Conservation (phyloP, 2,797 vertebrate species). For the Novumbra hubbsi region DNA sequence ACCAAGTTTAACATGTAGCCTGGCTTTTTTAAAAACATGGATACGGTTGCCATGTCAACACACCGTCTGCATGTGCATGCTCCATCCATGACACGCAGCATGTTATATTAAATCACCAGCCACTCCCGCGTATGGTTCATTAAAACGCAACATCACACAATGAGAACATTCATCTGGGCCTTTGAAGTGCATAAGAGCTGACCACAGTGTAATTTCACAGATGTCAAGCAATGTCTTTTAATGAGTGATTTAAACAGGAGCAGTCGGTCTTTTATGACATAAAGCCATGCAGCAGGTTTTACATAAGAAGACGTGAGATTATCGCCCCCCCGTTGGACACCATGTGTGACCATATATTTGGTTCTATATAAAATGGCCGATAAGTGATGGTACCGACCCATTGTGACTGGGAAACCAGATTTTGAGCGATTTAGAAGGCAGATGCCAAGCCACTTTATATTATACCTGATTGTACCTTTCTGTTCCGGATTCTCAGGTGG, state of each 20-base stretch:
- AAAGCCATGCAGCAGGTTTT: background rate
- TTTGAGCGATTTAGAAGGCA: background rate
- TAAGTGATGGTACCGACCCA: background rate
- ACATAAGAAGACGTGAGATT: slow-evolving; percentile 15
- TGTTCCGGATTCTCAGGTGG: background rate
- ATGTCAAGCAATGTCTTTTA: background rate
- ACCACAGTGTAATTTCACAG: background rate
- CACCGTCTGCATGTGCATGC: slow-evolving; percentile 1
- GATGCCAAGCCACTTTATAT: background rate
- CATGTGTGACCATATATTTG: background rate
- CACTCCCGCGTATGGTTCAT: background rate
- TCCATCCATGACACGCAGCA: slow-evolving; percentile 6
- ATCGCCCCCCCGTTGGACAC: background rate
- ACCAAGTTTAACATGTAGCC: slow-evolving; percentile 40
- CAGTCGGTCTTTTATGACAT: background rate
- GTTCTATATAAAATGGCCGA: background rate
- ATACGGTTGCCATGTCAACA: slow-evolving; percentile 58
- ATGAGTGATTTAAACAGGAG: background rate
- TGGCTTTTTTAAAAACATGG: slow-evolving; percentile 54
- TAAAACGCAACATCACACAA: background rate
- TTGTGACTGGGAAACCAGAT: background rate
- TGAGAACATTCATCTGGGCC: background rate
- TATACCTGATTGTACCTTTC: background rate
- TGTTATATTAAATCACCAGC: slow-evolving; percentile 4
- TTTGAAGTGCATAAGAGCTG: background rate